Evolutionary conservation across 2,888 invertebrate genomes (phyloP).

Genomic region (Sphaeridia pumilis): DNA sequence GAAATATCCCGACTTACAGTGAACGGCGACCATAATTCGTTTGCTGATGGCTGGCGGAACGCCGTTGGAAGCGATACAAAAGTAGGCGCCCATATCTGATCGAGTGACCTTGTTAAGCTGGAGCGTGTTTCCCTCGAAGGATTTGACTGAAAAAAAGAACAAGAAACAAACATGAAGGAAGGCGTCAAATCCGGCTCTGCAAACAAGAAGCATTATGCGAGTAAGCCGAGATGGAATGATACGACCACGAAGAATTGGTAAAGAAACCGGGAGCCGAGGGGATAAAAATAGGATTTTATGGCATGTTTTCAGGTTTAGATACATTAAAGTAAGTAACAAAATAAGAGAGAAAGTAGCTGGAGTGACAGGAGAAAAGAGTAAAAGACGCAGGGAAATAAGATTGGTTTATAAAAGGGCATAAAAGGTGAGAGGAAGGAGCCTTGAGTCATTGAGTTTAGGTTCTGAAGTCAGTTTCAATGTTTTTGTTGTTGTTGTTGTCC

Average conservation of each 20-base stretch:
- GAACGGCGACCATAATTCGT: slow-evolving; percentile 73
- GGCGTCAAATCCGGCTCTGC: too few species aligned
- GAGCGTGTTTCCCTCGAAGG: slow-evolving; percentile 63
- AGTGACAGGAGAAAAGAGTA: not conserved
- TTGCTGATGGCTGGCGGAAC: slow-evolving; percentile 81
- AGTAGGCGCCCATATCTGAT: slow-evolving; percentile 80
- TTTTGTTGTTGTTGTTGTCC: too few species aligned
- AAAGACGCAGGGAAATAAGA: too few species aligned
- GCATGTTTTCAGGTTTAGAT: too few species aligned
- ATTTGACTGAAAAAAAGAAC: slow-evolving; percentile 44
- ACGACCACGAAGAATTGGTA: too few species aligned
- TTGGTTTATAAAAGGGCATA: not conserved
- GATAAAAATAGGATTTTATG: too few species aligned
- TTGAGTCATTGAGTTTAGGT: too few species aligned
- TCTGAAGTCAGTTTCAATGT: too few species aligned
- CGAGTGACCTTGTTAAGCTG: slow-evolving; percentile 67
- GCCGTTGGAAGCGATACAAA: slow-evolving; percentile 75
- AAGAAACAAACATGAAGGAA: too few species aligned
- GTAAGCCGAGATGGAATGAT: too few species aligned
- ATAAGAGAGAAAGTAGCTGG: not conserved
- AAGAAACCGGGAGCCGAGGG: too few species aligned
- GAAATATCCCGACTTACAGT: slow-evolving; percentile 59
- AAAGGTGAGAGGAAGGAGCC: not conserved
- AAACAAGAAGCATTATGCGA: not conserved
- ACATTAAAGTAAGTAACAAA: too few species aligned